Conservation (phyloP, 2,888 invertebrate species). For the Drosophila austrosaltans region DNA sequence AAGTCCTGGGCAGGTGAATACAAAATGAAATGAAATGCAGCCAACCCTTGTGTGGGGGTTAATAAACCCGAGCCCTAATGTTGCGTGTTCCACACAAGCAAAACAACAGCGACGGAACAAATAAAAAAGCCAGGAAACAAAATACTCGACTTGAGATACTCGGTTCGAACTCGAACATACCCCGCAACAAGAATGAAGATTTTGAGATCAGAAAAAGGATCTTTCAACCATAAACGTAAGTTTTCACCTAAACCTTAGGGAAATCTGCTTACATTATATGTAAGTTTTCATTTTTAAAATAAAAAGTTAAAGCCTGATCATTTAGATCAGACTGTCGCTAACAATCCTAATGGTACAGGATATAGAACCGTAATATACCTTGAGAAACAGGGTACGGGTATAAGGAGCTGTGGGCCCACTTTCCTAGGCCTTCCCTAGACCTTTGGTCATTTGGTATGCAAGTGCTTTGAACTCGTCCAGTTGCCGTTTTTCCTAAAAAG, state of each 20-base stretch:
- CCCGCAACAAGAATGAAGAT: too few relatives aligned
- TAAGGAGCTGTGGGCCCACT: neutral
- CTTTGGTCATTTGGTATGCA: slow-evolving; percentile 67
- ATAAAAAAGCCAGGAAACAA: neutral
- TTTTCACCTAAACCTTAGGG: too few relatives aligned
- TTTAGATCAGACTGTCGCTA: too few relatives aligned
- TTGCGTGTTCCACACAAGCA: slow-evolving; percentile 73
- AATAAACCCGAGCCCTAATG: slow-evolving; percentile 76
- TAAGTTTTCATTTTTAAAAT: too few relatives aligned
- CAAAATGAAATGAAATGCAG: slow-evolving; percentile 19
- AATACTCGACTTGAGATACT: too few relatives aligned
- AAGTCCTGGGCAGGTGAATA: slow-evolving; percentile 62
- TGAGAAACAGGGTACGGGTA: neutral
- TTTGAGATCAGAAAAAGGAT: too few relatives aligned
- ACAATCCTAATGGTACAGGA: too few relatives aligned
- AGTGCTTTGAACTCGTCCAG: slow-evolving; percentile 62
- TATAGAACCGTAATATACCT: neutral
- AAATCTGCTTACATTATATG: too few relatives aligned
- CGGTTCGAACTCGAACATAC: too few relatives aligned
- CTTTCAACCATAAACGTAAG: too few relatives aligned
- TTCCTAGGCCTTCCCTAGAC: slow-evolving; percentile 17
- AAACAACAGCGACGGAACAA: slow-evolving; percentile 28
- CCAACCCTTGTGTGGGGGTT: slow-evolving; percentile 56
- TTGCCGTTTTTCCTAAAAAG: slow-evolving; percentile 32
- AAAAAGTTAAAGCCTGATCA: too few relatives aligned